phyloP scores from a whole-genome alignment of 2,797 vertebrate genomes.

The Sphenodon punctatus region DNA sequence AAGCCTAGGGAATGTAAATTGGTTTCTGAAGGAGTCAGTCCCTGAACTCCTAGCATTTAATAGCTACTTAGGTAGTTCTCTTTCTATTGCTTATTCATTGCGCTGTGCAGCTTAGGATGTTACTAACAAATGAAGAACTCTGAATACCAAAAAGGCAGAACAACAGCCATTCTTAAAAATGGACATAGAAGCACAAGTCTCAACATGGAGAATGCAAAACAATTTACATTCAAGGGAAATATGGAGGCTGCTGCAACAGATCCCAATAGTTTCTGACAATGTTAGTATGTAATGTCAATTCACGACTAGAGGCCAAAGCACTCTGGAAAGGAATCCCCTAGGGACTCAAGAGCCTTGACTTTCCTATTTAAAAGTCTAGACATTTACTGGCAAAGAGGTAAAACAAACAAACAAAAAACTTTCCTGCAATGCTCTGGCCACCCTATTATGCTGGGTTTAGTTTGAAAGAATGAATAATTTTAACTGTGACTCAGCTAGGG shows the following conservation, averaged over 20 bases:
- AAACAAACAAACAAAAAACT: rapidly evolving
- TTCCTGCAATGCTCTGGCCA: background rate
- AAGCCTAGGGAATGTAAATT: background rate
- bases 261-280: background rate
- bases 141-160: background rate
- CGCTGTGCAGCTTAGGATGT: background rate
- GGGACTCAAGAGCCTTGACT: background rate
- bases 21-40: background rate
- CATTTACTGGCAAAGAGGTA: background rate
- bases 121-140: background rate
- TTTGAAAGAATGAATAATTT: background rate
- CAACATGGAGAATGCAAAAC: background rate
- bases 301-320: background rate
- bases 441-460: background rate
- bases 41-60: background rate
- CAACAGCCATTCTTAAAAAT: background rate
- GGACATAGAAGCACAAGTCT: background rate
- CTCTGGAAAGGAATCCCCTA: background rate
- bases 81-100: background rate
- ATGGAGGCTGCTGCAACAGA: background rate
- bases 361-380: background rate
- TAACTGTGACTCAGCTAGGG: background rate
- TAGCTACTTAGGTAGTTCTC: background rate
- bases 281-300: background rate
- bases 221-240: background rate